Base-by-base conservation (phyloP, 1,140 invertebrate genomes). In the Ditylenchus dipsaci region DNA sequence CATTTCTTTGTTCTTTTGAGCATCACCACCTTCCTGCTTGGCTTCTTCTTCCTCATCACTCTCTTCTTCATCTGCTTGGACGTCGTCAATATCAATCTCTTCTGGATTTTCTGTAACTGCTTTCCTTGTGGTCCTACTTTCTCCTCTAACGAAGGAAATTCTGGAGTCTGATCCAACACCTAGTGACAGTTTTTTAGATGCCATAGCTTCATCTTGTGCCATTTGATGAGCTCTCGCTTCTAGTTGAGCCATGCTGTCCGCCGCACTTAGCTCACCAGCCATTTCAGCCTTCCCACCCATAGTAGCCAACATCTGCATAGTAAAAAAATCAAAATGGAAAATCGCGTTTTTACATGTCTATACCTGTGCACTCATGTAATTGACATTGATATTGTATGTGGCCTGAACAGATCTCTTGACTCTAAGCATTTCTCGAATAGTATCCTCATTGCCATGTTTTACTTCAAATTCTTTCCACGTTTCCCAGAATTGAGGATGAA, bases 401-500 rank as follows among this genome's bases (percentile, higher is more conserved):
- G 79, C 79, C 47, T 79, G 76, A 49, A 81, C 78, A 27, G 73
- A 71, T 74, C 95, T 88, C 84, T 97, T 97, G 62, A 98, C 96
- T 81, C 95, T 87, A 71, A 99, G 85, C 94, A 99, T 97, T 87
- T 99, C 96, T 60, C 94, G 87, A 88, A 99, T 93, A 0, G 95
- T 99, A 78, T 99, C 96, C 85, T 98, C 95, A 86, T 98, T 99
- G n/a, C 96, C 96, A 86, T 98, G 95, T 58, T 91, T 89, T 43
- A 96, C 91, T 87, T 99, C 96, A 87, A 99, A 99, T 77, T 97
- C 93, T 85, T 96, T 97, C 96, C 96, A 99, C 8, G 91, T 91
- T 82, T 93, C 90, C 96, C 96, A 99, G 82, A 98, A 98, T 42
- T 91, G 89, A 5, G 88, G 87, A 9, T 94, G 92, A 1, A 93